Percentiles rank a stretch among this genome's conserved stretches.
Evolutionary conservation across 2,113 vertebrate species (phyloP).

Genomic region (Pheucticus melanocephalus): DNA sequence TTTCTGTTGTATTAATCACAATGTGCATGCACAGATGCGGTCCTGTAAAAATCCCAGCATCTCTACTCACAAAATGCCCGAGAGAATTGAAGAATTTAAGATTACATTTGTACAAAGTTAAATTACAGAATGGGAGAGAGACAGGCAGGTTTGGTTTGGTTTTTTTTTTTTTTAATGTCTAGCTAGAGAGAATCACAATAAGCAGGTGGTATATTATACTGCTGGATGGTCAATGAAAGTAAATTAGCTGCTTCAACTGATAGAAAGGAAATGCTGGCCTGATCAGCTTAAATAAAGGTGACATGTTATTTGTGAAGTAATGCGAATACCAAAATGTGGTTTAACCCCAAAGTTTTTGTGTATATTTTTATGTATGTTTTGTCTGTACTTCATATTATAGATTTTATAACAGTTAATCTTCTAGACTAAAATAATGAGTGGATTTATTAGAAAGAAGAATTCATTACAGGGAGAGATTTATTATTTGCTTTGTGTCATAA

Average conservation of each 20-base stretch:
- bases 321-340: conserved; percentile 60
- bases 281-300: conserved; percentile 70
- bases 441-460: conserved; percentile 76
- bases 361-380: not conserved
- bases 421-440: conserved; percentile 69
- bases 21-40: conserved; percentile 34
- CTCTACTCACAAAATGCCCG: not conserved
- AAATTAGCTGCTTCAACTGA: conserved; percentile 74
- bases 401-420: conserved; percentile 62
- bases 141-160: not conserved
- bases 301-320: conserved; percentile 75
- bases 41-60: conserved; percentile 11
- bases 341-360: conserved; percentile 62
- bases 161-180: not conserved
- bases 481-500: conserved; percentile 75
- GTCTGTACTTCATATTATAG: not conserved
- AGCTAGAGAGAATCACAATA: conserved; percentile 63
- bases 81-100: conserved; percentile 47
- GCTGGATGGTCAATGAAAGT: conserved; percentile 75
- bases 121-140: conserved; percentile 23
- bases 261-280: conserved; percentile 58
- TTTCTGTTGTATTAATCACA: conserved; percentile 45
- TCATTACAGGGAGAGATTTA: conserved; percentile 70
- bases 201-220: conserved; percentile 69
- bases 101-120: conserved; percentile 59